Percentiles rank a stretch among this genome's conserved stretches.
These are phyloP conservation scores for Agonum fuliginosum DNA, from an alignment of 2,888 invertebrate species.

Conservation along the genomic window DNA sequence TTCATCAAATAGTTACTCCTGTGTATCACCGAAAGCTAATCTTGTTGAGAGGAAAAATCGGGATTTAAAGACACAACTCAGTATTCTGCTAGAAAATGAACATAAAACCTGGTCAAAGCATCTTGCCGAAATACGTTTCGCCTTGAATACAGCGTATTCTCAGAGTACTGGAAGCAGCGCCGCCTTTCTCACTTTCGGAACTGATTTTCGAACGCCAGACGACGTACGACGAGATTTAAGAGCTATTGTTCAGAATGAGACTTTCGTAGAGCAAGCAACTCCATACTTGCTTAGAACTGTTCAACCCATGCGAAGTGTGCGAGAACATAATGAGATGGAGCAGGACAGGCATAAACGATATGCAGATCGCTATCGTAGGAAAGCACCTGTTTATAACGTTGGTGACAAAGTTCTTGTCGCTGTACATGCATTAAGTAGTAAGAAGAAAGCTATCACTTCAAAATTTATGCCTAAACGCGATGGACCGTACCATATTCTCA, in stretches of 20 bases:
- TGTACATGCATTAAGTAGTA: constrained; percentile 59
- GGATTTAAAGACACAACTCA: constrained; percentile 64
- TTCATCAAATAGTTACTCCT: constrained; percentile 63
- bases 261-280: constrained; percentile 62
- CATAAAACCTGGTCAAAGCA: constrained; percentile 64
- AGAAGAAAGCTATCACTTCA: constrained; percentile 56
- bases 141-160: constrained; percentile 63
- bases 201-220: constrained; percentile 63
- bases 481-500: constrained; percentile 63
- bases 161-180: constrained; percentile 62
- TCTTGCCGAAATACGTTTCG: constrained; percentile 63
- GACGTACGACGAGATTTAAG: constrained; percentile 60
- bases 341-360: constrained; percentile 60
- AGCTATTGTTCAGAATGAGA: constrained; percentile 63
- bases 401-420: constrained; percentile 59
- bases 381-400: constrained; percentile 52
- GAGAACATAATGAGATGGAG: constrained; percentile 57
- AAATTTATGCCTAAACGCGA: constrained; percentile 64
- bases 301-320: constrained; percentile 38
- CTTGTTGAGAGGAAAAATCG: constrained; percentile 67
- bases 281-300: constrained; percentile 62
- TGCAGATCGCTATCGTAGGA: constrained; percentile 60
- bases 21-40: constrained; percentile 68
- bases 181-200: constrained; percentile 64
- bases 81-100: constrained; percentile 62